These are phyloP conservation scores for Spinus olivaceus DNA, from an alignment of 2,797 vertebrate genomes.

Conservation along the genomic window DNA sequence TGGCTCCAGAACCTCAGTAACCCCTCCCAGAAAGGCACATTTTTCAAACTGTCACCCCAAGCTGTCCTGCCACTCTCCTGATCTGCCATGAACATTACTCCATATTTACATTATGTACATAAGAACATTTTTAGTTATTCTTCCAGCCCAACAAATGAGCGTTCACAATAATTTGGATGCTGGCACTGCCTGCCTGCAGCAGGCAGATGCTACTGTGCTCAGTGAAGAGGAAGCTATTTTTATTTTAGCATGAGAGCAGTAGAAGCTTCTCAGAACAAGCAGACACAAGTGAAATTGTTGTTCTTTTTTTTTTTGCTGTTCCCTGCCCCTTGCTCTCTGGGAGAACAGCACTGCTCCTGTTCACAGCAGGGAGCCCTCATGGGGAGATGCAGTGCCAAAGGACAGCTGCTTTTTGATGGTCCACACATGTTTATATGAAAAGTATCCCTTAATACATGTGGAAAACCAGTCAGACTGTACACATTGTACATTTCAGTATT, in stretches of 20 bases:
- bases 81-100: background rate
- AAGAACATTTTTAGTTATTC: background rate
- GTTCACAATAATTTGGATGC: background rate
- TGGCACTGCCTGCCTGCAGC: background rate
- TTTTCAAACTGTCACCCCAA: slow-evolving; percentile 3
- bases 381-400: background rate
- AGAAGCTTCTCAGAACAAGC: background rate
- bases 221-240: background rate
- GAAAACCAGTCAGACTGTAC: background rate
- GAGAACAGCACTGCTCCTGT: accelerated
- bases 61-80: background rate
- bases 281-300: background rate
- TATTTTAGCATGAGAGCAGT: background rate
- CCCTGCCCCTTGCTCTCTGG: background rate
- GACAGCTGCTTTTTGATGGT: background rate
- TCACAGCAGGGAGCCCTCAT: background rate
- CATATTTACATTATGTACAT: background rate
- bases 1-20: slow-evolving; percentile 1
- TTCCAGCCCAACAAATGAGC: background rate
- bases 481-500: background rate
- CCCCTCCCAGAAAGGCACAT: background rate
- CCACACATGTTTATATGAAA: background rate
- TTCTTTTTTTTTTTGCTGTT: background rate
- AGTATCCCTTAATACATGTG: background rate
- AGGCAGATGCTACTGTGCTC: background rate